Conservation (phyloP, 2,797 vertebrate species). For the Bradypodion ventrale region DNA sequence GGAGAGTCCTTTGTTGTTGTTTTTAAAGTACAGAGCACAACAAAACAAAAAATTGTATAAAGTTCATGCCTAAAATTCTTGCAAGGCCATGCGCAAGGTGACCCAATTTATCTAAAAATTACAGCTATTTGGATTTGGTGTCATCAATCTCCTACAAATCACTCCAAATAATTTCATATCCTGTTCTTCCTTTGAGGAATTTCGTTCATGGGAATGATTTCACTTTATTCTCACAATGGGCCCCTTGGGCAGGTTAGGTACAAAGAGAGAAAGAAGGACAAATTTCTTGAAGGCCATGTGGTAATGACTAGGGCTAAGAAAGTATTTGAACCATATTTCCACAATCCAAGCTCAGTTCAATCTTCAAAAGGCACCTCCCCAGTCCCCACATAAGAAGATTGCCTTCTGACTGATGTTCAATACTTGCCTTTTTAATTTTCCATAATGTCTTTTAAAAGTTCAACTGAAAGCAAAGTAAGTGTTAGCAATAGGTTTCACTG, state of each 20-base stretch:
- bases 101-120: background rate
- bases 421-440: too few species aligned
- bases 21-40: background rate
- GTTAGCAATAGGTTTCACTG: too few species aligned
- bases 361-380: too few species aligned
- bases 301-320: background rate
- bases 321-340: background rate
- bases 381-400: background rate
- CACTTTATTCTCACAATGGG: background rate
- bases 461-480: too few species aligned
- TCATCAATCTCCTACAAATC: background rate
- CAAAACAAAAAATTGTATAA: background rate
- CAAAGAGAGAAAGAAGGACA: background rate
- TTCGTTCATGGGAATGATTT: background rate
- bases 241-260: background rate
- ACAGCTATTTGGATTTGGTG: background rate
- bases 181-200: background rate
- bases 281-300: background rate
- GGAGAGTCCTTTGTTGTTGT: background rate
- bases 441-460: too few species aligned
- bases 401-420: background rate
- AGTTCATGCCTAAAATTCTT: background rate
- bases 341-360: background rate
- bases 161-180: background rate
- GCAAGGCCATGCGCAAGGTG: background rate